A percentile compares a stretch with the other conserved stretches of the same genome.
Evolutionary conservation across 2,888 invertebrate genomes (phyloP).

Genomic region (Bombylius major): DNA sequence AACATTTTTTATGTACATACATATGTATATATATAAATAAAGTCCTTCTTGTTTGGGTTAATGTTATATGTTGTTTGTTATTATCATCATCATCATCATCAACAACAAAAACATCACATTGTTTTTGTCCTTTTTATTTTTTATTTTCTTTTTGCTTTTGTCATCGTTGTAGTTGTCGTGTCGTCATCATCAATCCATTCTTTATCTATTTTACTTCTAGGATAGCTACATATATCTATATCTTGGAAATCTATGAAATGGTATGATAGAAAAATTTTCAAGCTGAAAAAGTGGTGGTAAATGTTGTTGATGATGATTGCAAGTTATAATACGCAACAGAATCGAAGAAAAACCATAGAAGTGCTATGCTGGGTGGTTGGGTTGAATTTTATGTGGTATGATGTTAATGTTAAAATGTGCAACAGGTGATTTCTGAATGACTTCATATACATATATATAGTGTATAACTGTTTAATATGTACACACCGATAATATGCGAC

Average conservation of each 20-base stretch:
- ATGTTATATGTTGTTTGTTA: not conserved
- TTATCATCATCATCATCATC: not conserved
- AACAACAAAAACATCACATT: not conserved
- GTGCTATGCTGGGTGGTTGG: no score
- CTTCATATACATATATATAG: slow-evolving; percentile 8
- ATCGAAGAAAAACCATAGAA: no score
- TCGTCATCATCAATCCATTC: not conserved
- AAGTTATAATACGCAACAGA: no score
- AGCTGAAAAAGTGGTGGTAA: no score
- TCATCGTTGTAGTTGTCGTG: not conserved
- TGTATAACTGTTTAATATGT: not conserved
- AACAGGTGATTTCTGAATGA: slow-evolving; percentile 15
- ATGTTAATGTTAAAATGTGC: not conserved
- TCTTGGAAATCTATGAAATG: no score
- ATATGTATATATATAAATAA: not conserved
- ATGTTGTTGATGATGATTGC: no score
- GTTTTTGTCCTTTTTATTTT: not conserved
- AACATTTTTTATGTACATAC: not conserved
- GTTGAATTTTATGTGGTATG: no score
- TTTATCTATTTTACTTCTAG: not conserved
- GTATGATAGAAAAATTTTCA: no score
- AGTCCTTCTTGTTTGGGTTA: not conserved
- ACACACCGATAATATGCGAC: not conserved
- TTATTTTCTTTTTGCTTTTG: not conserved
- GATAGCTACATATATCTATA: no score